Conservation (phyloP, 2,797 vertebrate genomes). For the Pyrocephalus nanus region DNA sequence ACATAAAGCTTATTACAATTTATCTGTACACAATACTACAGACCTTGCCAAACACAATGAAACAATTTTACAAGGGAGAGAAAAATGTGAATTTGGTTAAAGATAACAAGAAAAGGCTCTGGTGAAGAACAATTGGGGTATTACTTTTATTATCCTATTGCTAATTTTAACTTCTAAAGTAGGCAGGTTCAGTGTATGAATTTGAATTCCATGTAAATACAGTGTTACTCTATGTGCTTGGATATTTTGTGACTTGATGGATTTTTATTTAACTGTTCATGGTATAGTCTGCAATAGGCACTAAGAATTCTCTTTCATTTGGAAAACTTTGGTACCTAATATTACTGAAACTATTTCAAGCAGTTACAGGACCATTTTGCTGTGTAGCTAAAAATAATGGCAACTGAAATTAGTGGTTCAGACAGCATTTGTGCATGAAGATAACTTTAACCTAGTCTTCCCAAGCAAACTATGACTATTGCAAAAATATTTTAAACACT, state of each 20-base stretch:
- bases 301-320: neutral
- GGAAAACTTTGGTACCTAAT: neutral
- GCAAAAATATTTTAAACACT: constrained; percentile 27
- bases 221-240: neutral
- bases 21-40: neutral
- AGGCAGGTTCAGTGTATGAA: neutral
- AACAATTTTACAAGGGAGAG: neutral
- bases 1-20: neutral
- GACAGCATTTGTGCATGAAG: constrained; percentile 13
- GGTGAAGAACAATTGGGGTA: neutral
- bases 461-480: neutral
- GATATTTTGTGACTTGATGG: neutral
- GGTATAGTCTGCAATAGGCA: neutral
- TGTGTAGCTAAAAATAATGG: constrained; percentile 20
- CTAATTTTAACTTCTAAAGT: neutral
- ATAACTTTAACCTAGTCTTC: constrained; percentile 27
- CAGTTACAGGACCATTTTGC: neutral
- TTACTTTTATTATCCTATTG: neutral
- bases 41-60: neutral
- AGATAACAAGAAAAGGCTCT: neutral
- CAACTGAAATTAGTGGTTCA: constrained; percentile 30
- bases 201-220: neutral
- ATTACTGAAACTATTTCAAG: neutral
- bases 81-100: neutral
- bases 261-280: neutral